Evolutionary conservation across 2,113 vertebrate species (phyloP), one percentile per base, ranked within the genome.

Genomic region (Cricetomys ansorgei): DNA sequence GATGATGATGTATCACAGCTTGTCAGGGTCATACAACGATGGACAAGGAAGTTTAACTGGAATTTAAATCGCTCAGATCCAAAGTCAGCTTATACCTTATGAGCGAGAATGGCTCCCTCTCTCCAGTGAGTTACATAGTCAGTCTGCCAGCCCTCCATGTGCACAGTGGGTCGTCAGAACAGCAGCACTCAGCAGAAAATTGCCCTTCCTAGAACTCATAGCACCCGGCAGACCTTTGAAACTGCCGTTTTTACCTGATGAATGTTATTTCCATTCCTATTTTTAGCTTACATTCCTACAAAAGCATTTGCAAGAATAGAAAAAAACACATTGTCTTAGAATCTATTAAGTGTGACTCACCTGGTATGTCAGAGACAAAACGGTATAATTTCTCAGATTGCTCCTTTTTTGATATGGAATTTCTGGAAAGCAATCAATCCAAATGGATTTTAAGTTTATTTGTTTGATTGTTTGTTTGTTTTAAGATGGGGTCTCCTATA

Each of bases 241-340:
- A 93, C 67, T 55, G 69, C 65, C 67, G 2, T 50, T 85, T 95
- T 87, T 87, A 73, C 88, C 75, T 59, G 72, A 80, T 29, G 76
- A 80, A 67, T 86, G 94, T 43, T 80, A 92, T 81, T 81, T 80
- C 83, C 92, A 17, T 62, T 50, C 80, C 92, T 97, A 62, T 94
- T 95, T 96, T 94, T 90, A 94, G 96, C 92, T 88, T 45, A 69
- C 81, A 48, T 77, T 69, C 64, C 88, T 79, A 31, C 88, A 93
- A 87, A 95, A 94, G 84, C 88, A 67, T 88, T 72, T 50, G 77
- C 76, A 45, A 72, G 88, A 94, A 64, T 69, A 76, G 75, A 93
- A 80, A 93, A 80, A 79, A 96, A 55, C n/a, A 17, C 92, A 76
- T 76, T 80, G 37, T 7, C 40, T 72, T 77, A 72, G 91, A 89